Conservation (phyloP, 2,888 invertebrate species). For the Microchrysa polita region DNA sequence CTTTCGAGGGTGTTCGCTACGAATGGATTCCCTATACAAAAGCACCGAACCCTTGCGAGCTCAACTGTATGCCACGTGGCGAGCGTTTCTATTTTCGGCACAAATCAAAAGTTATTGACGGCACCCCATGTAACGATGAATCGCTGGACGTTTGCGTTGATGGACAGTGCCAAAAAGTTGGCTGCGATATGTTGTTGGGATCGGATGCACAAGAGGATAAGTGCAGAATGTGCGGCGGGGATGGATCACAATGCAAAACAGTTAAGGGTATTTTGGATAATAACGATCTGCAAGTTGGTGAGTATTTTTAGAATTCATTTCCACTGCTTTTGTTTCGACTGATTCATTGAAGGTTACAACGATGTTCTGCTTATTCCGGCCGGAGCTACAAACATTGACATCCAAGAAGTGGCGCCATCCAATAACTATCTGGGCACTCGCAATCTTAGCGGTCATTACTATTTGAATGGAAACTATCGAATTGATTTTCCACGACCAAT, state of each 20-base stretch:
- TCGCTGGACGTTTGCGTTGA: conserved; percentile 92
- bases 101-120: conserved; percentile 81
- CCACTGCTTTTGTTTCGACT: not conserved
- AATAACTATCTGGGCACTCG: conserved; percentile 92
- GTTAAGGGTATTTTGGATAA: conserved; percentile 75
- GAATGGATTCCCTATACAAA: conserved; percentile 90
- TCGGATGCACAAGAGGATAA: conserved; percentile 87
- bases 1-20: conserved; percentile 84
- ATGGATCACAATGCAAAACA: conserved; percentile 87
- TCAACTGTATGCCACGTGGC: conserved; percentile 93
- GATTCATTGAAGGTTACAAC: conserved; percentile 80
- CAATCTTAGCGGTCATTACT: conserved; percentile 83
- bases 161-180: conserved; percentile 91
- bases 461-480: conserved; percentile 93
- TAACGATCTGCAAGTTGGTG: conserved; percentile 79
- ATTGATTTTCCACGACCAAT: conserved; percentile 88
- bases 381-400: conserved; percentile 89
- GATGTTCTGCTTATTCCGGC: conserved; percentile 90
- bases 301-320: conserved; percentile 52
- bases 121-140: conserved; percentile 84
- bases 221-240: conserved; percentile 92
- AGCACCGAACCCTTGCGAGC: conserved; percentile 89
- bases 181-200: conserved; percentile 94
- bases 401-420: conserved; percentile 81
- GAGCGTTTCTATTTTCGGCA: conserved; percentile 93